A percentile compares a stretch with the other conserved stretches of the same genome.
Evolutionary conservation across 2,797 vertebrate genomes (phyloP).

Genomic region (Tragelaphus oryx): DNA sequence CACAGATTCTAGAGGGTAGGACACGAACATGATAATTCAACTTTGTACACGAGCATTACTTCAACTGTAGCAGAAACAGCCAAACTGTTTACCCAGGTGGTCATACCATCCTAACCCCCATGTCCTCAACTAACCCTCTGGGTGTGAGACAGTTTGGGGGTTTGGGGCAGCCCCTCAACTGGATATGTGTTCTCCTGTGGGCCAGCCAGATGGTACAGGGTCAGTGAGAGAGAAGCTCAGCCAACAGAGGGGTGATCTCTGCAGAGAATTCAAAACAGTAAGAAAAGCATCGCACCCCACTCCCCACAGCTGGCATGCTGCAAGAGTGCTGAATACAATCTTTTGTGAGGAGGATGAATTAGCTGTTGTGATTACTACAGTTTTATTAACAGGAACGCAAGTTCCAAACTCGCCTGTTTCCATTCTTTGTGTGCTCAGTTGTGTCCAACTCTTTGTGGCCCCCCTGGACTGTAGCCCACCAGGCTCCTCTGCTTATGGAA

Average conservation of each 20-base stretch:
- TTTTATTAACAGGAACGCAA: background rate
- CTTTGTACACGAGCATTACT: rapidly evolving
- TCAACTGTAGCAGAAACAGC: background rate
- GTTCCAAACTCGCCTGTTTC: background rate
- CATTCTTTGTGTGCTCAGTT: background rate
- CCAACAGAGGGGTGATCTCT: background rate
- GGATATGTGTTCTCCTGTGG: background rate
- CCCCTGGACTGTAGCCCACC: background rate
- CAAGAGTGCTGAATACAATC: background rate
- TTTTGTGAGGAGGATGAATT: too few species aligned
- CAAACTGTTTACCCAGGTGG: background rate
- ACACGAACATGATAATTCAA: background rate
- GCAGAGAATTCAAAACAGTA: background rate
- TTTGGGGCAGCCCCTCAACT: background rate
- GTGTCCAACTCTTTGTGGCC: background rate
- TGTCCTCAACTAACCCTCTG: background rate
- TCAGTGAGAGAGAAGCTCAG: background rate
- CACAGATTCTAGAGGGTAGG: background rate
- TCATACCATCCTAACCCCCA: background rate
- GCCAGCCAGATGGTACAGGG: background rate
- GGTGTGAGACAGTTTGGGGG: background rate
- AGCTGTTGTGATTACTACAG: too few species aligned
- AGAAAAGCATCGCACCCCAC: background rate
- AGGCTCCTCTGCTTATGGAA: background rate
- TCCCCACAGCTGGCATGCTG: background rate